A percentile compares a stretch with the other conserved stretches of the same genome.
phyloP scores from a whole-genome alignment of 2,113 vertebrate genomes.

The Poecilia latipinna region DNA sequence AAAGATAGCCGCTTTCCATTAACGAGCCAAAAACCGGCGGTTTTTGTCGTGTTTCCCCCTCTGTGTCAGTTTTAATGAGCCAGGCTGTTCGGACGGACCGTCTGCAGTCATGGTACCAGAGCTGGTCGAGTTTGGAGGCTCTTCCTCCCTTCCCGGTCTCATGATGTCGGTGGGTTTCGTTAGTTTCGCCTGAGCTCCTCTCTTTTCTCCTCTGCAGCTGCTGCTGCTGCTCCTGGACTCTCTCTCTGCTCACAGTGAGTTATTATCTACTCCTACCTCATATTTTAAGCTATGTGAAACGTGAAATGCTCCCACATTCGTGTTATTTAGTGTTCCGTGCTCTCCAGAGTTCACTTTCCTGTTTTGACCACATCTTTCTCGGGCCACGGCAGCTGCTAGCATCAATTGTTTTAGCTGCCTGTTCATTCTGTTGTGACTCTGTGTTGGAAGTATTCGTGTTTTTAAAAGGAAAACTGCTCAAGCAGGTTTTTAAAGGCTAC shows the following conservation, averaged over 20 bases:
- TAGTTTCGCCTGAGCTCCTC: constrained; percentile 49
- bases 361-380: constrained; percentile 20
- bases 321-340: background rate
- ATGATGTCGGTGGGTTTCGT: constrained; percentile 40
- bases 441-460: background rate
- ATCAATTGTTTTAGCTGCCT: background rate
- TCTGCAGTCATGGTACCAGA: constrained; percentile 43
- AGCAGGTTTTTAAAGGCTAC: background rate
- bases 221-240: constrained; percentile 28
- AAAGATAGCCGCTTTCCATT: constrained; percentile 22
- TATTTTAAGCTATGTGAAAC: background rate
- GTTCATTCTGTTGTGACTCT: background rate
- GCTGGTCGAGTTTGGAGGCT: constrained; percentile 29
- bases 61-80: background rate
- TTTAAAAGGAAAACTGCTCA: background rate
- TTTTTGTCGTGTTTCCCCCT: background rate
- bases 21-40: background rate
- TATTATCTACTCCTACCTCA: background rate
- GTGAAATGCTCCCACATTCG: background rate
- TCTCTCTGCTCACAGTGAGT: constrained; percentile 42
- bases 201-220: constrained; percentile 28
- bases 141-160: constrained; percentile 42
- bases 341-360: constrained; percentile 1
- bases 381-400: constrained; percentile 39
- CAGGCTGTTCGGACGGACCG: background rate